Percentiles rank a stretch among this genome's conserved stretches.
These are phyloP conservation scores for Papilio helenus DNA, from an alignment of 1,140 invertebrate genomes.

Conservation along the genomic window DNA sequence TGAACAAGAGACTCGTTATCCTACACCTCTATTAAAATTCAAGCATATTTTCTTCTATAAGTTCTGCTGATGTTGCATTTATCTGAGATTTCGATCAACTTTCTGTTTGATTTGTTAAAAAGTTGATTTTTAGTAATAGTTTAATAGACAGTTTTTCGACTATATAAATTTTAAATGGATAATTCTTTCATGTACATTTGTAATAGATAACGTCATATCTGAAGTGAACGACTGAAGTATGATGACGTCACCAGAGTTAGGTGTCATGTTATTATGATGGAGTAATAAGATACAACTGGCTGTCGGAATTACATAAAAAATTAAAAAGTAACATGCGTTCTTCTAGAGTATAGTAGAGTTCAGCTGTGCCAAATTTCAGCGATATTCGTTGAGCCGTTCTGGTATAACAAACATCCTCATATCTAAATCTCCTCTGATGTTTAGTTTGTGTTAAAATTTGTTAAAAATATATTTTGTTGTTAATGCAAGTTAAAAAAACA, in stretches of 20 bases:
- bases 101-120: neutral
- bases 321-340: too few relatives aligned
- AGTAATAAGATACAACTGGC: too few relatives aligned
- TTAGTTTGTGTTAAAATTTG: neutral
- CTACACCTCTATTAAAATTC: slow-evolving; percentile 1
- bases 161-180: too few relatives aligned
- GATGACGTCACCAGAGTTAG: neutral
- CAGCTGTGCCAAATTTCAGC: neutral
- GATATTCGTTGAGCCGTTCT: too few relatives aligned
- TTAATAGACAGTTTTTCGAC: too few relatives aligned
- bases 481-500: neutral
- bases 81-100: neutral
- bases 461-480: neutral
- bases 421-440: too few relatives aligned
- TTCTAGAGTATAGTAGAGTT: too few relatives aligned
- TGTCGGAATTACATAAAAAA: too few relatives aligned
- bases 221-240: neutral
- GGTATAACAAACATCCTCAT: too few relatives aligned
- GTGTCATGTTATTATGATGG: neutral
- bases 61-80: neutral
- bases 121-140: neutral
- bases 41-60: neutral
- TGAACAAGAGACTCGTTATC: neutral
- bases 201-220: too few relatives aligned
- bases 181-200: too few relatives aligned